These are phyloP conservation scores for Selene dorsalis DNA, from an alignment of 2,797 vertebrate genomes.

Conservation along the genomic window DNA sequence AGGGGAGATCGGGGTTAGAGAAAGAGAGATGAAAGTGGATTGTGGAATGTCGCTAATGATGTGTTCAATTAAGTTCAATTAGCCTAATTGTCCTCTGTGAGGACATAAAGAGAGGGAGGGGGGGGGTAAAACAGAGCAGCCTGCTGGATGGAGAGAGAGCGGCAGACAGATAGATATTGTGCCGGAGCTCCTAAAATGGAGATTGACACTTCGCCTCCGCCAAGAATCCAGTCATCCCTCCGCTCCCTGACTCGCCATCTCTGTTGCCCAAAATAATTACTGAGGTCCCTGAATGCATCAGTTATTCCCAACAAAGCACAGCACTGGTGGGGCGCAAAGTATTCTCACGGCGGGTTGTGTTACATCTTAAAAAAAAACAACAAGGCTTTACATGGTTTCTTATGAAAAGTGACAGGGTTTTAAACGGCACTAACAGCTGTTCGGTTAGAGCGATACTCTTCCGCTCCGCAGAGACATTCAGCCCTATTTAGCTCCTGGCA, in stretches of 20 bases:
- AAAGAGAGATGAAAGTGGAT: slow-evolving; percentile 50
- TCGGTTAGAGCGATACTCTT: too few relatives aligned
- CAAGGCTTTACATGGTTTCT: not conserved
- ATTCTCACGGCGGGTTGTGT: slow-evolving; percentile 52
- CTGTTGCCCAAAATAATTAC: slow-evolving; percentile 73
- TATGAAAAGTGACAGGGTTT: not conserved
- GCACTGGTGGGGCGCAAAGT: slow-evolving; percentile 42
- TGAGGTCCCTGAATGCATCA: slow-evolving; percentile 72
- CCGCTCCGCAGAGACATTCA: not conserved
- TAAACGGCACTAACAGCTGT: not conserved
- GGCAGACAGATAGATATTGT: slow-evolving; percentile 66
- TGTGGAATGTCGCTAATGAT: slow-evolving; percentile 81
- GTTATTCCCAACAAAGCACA: slow-evolving; percentile 62
- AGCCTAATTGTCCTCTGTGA: slow-evolving; percentile 76
- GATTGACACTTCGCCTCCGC: slow-evolving; percentile 59
- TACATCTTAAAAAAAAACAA: slow-evolving; percentile 24
- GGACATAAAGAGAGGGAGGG: slow-evolving; percentile 30
- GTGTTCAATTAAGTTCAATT: slow-evolving; percentile 81
- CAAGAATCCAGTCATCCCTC: slow-evolving; percentile 66
- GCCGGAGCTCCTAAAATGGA: slow-evolving; percentile 63
- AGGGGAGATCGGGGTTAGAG: slow-evolving; percentile 44
- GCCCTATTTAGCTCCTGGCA: not conserved
- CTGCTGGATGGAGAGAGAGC: slow-evolving; percentile 27
- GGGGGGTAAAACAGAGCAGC: slow-evolving; percentile 27
- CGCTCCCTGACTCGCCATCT: slow-evolving; percentile 36